Evolutionary conservation across 2,888 invertebrate genomes (phyloP), one percentile per base, ranked within the genome.

Genomic region (Ectemnius lituratus): DNA sequence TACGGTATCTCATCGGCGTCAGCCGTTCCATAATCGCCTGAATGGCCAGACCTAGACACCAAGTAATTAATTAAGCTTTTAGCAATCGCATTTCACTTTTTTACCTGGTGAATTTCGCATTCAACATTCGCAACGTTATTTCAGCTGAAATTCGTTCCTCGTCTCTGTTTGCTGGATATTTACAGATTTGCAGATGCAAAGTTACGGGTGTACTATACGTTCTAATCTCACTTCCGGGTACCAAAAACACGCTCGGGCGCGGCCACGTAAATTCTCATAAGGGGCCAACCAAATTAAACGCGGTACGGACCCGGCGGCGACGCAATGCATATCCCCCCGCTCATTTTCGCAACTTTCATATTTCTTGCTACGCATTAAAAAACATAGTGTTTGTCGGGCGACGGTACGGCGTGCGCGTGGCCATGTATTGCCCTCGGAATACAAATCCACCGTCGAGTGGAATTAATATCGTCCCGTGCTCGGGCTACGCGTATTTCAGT

Each of bases 31-130:
- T 83, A 83, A 83, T 81, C 81, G 68, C 47, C 49, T 57, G 78
- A 81, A 67, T 62, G 60, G 70, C 65, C 67, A 74, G 63, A 65
- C 57, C 73, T 66, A 69, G 65, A 67, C 70, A 27, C 14, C n/a
- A 70, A 70, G 71, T 80, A 80, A 83, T 83, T 82, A 82, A 82
- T 82, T 81, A 79, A 72, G 59, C 75, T 67, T 74, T 64, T 72
- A 66, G 69, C 49, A 58, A 67, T 62, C 58, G 60, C 27, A 71
- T 74, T 78, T 47, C 61, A 57, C 67, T 62, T 70, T 45, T 49
- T 61, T 37, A 8, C 37, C 11, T 0, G 4, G 6, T 11, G 37
- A 37, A 11, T 11, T 37, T 11, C 8, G 8, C 5, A 37, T 37
- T 37, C 37, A 37, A 37, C 8, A 37, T 4, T 11, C 8, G 4